phyloP scores from a whole-genome alignment of 2,888 invertebrate species.

The Cerceris rybyensis region DNA sequence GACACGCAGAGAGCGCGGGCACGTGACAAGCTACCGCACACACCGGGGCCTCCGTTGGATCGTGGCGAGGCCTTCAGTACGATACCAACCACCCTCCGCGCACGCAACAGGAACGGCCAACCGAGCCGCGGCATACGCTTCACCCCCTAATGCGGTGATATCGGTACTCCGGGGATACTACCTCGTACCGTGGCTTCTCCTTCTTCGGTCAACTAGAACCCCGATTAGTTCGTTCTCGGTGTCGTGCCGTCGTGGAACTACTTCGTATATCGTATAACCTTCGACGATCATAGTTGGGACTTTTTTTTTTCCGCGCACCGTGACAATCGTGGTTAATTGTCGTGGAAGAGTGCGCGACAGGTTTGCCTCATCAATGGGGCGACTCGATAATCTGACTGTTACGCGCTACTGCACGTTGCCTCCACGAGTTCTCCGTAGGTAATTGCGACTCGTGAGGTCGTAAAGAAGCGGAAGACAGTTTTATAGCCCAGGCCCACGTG shows the following conservation, averaged over 20 bases:
- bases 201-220: not conserved
- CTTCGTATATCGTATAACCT: not conserved
- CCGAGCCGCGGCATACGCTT: constrained; percentile 64
- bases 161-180: constrained; percentile 25
- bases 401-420: constrained; percentile 69
- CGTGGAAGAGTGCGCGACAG: constrained; percentile 26
- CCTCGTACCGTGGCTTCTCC: not conserved
- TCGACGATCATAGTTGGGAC: not conserved
- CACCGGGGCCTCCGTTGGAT: constrained; percentile 79
- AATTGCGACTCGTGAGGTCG: constrained; percentile 78
- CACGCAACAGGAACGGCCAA: constrained; percentile 75
- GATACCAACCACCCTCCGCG: constrained; percentile 82
- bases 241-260: not conserved
- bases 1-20: constrained; percentile 81
- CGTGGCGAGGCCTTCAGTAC: constrained; percentile 80
- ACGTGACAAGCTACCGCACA: constrained; percentile 82
- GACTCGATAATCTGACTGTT: constrained; percentile 65
- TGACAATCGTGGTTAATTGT: constrained; percentile 20
- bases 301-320: constrained; percentile 39
- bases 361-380: constrained; percentile 66
- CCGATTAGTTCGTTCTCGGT: too few species aligned
- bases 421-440: constrained; percentile 69
- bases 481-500: constrained; percentile 83
- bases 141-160: constrained; percentile 66
- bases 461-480: constrained; percentile 83